These are phyloP conservation scores for Theocolax elegans DNA, from an alignment of 1,140 invertebrate species.

Conservation along the genomic window DNA sequence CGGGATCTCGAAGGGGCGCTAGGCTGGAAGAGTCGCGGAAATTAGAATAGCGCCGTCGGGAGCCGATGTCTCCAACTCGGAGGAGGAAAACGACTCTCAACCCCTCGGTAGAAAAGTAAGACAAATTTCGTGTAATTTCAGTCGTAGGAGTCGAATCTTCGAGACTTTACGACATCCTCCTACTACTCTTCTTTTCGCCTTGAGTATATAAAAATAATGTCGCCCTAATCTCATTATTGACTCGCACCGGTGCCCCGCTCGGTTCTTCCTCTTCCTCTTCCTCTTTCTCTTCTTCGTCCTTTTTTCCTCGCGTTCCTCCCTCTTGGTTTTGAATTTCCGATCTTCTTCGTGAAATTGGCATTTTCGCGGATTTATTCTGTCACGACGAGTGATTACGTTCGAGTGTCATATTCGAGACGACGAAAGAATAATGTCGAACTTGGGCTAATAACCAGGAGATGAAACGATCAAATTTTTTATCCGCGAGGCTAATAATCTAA, in stretches of 20 bases:
- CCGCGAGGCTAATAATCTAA: no score
- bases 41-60: constrained; percentile 43
- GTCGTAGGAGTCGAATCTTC: constrained; percentile 36
- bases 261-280: not conserved
- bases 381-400: no score
- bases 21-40: constrained; percentile 34
- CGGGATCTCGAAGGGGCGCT: constrained; percentile 42
- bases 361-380: no score
- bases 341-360: constrained; percentile 3
- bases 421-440: no score
- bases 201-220: constrained; percentile 37
- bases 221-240: constrained; percentile 41
- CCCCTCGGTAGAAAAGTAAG: constrained; percentile 43
- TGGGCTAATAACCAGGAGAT: no score
- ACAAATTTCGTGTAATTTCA: constrained; percentile 54
- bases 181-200: constrained; percentile 9
- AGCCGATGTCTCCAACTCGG: constrained; percentile 34
- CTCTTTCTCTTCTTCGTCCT: not conserved
- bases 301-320: not conserved
- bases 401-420: no score
- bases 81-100: not conserved
- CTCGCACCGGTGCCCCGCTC: constrained; percentile 26
- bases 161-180: constrained; percentile 19
- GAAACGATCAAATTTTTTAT: no score
- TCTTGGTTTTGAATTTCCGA: not conserved